A percentile compares a stretch with the other conserved stretches of the same genome.
Evolutionary conservation across 2,888 invertebrate genomes (phyloP).

Genomic region (Trichogramma evanescens): DNA sequence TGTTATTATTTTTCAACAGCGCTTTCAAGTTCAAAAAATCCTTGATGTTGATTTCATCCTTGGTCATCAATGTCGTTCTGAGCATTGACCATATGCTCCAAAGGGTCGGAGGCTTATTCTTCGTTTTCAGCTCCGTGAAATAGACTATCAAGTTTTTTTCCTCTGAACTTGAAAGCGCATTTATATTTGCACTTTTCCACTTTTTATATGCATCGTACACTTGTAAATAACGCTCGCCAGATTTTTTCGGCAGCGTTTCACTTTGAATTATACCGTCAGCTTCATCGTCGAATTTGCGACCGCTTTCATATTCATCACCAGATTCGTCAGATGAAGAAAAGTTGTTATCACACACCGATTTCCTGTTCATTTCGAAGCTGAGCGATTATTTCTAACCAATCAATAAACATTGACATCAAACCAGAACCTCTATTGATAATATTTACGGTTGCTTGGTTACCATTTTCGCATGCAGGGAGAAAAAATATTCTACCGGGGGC

Average conservation of each 20-base stretch:
- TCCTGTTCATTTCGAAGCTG: too few relatives aligned
- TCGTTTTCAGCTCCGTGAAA: not conserved
- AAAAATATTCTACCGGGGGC: too few relatives aligned
- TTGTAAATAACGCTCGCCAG: not conserved
- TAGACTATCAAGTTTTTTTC: slow-evolving; percentile 7
- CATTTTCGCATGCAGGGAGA: too few relatives aligned
- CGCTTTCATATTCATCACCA: slow-evolving; percentile 2
- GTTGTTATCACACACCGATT: too few relatives aligned
- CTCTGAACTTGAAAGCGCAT: not conserved
- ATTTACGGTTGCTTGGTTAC: too few relatives aligned
- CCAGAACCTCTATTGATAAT: too few relatives aligned
- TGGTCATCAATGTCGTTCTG: not conserved
- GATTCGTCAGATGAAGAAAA: slow-evolving; percentile 3
- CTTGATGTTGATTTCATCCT: not conserved
- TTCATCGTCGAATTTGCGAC: slow-evolving; percentile 3
- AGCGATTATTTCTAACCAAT: too few relatives aligned
- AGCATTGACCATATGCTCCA: slow-evolving; percentile 8
- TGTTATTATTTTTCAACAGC: slow-evolving; percentile 7
- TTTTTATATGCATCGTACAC: slow-evolving; percentile 5
- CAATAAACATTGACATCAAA: too few relatives aligned
- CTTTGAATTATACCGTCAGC: slow-evolving; percentile 5
- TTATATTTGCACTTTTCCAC: not conserved
- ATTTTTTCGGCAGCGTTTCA: slow-evolving; percentile 5
- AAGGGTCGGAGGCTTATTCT: not conserved
- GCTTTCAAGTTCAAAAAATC: slow-evolving; percentile 2